Evolutionary conservation across 2,888 invertebrate genomes (phyloP).

Genomic region (Lasius platythorax): DNA sequence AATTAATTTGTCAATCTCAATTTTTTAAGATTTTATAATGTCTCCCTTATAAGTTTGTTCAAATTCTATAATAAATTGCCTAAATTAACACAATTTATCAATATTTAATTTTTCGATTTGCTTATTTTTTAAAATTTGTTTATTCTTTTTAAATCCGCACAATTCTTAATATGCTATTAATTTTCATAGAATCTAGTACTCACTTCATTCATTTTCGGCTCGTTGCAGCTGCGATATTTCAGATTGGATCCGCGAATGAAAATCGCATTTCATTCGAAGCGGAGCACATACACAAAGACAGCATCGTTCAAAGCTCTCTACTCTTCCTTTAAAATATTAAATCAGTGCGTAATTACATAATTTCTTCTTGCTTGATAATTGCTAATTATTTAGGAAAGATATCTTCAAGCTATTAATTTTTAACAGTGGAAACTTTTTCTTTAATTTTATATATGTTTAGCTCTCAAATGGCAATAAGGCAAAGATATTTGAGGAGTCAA

Average conservation of each 20-base stretch:
- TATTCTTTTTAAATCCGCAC: neutral
- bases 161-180: neutral
- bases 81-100: conserved; percentile 12
- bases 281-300: neutral
- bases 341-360: neutral
- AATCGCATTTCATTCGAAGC: conserved; percentile 23
- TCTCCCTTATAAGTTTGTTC: neutral
- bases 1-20: neutral
- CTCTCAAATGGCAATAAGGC: neutral
- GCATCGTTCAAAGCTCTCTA: conserved; percentile 26
- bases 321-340: conserved; percentile 10
- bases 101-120: neutral
- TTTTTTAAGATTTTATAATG: neutral
- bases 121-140: neutral
- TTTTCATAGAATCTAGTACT: conserved; percentile 29
- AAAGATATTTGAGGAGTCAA: neutral
- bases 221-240: conserved; percentile 35
- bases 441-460: conserved; percentile 1
- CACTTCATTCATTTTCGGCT: conserved; percentile 16
- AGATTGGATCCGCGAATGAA: conserved; percentile 35
- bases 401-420: neutral
- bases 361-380: neutral
- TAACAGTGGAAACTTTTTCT: neutral
- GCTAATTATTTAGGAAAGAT: neutral
- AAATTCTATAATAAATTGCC: neutral